Evolutionary conservation across 2,888 invertebrate species (phyloP).

Genomic region (Heliothis peltigera): DNA sequence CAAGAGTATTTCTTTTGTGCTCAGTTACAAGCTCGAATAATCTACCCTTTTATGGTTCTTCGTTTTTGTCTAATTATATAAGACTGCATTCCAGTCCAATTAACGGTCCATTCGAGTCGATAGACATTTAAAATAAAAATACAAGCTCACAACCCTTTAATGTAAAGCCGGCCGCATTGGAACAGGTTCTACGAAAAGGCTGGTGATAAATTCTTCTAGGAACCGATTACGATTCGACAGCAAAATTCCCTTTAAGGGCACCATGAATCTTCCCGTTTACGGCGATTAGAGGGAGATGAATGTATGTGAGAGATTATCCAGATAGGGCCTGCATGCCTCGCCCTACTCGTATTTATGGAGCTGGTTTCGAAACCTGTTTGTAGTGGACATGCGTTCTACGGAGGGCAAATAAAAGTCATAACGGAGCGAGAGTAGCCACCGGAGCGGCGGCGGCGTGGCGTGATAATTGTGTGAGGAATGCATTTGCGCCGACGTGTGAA

Average conservation of each 20-base stretch:
- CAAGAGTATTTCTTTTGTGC: conserved; percentile 28
- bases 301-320: conserved; percentile 79
- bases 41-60: conserved; percentile 33
- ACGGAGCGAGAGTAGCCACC: conserved; percentile 77
- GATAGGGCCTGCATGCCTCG: conserved; percentile 74
- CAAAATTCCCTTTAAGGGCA: conserved; percentile 82
- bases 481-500: conserved; percentile 74
- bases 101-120: conserved; percentile 61
- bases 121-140: conserved; percentile 63
- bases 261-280: conserved; percentile 81
- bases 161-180: conserved; percentile 60
- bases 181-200: conserved; percentile 76
- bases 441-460: conserved; percentile 47
- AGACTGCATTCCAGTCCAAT: conserved; percentile 66
- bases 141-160: conserved; percentile 58
- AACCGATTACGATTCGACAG: conserved; percentile 83
- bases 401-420: conserved; percentile 85
- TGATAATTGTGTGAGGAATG: conserved; percentile 79
- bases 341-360: conserved; percentile 75
- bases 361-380: conserved; percentile 74
- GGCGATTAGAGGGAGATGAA: conserved; percentile 83
- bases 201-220: conserved; percentile 83
- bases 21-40: conserved; percentile 37
- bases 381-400: conserved; percentile 68
- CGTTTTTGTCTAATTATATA: conserved; percentile 43